Evolutionary conservation across 2,797 vertebrate species (phyloP).

Genomic region (Esox lucius): DNA sequence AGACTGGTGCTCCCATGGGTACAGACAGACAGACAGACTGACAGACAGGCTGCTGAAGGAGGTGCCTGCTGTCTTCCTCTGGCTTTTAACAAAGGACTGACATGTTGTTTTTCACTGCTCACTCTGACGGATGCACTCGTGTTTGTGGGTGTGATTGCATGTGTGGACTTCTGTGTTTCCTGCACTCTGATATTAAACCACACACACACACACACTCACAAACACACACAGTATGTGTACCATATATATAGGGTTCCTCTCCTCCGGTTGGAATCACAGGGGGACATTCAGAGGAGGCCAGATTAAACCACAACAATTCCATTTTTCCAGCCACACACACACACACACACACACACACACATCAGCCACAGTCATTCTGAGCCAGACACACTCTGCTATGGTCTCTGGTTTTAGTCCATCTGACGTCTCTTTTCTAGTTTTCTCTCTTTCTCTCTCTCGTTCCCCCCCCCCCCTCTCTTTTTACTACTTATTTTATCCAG

Average conservation of each 20-base stretch:
- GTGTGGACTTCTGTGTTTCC: conserved; percentile 7
- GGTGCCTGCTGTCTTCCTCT: not conserved
- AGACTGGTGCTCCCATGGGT: too few relatives aligned
- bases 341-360: conserved; percentile 27
- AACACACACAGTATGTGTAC: too few relatives aligned
- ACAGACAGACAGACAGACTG: too few relatives aligned
- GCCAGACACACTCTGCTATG: not conserved
- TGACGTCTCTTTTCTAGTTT: conserved; percentile 20
- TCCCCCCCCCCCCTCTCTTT: conserved; percentile 21
- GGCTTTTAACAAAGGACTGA: conserved; percentile 10
- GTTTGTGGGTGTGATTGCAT: conserved; percentile 6
- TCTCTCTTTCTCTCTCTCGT: conserved; percentile 29
- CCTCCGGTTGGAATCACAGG: conserved; percentile 47
- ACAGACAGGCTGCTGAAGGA: not conserved
- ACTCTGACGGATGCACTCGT: conserved; percentile 26
- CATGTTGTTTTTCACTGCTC: conserved; percentile 40
- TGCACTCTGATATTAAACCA: too few relatives aligned
- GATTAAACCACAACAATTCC: conserved; percentile 60
- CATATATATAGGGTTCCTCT: too few relatives aligned
- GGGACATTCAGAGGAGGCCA: conserved; percentile 51
- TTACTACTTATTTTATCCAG: conserved; percentile 18
- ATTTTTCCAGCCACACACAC: conserved; percentile 56
- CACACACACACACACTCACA: too few relatives aligned
- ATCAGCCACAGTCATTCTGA: not conserved
- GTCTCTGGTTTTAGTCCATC: not conserved